Percentiles rank a stretch among this genome's conserved stretches.
Conservation (phyloP, 2,113 vertebrate genomes). For the Amia ocellicauda region DNA sequence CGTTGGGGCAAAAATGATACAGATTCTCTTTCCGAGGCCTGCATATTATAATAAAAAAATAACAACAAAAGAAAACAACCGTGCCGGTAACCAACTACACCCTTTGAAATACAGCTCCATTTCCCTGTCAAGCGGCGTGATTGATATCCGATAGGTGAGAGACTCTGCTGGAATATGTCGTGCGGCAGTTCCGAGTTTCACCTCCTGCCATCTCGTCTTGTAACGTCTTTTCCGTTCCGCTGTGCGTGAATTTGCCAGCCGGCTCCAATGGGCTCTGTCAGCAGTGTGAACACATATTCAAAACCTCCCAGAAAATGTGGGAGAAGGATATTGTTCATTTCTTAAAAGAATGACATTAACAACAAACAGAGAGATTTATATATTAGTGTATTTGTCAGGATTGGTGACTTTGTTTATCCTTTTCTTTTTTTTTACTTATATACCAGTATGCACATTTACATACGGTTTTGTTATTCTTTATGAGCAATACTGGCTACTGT, state of each 20-base stretch:
- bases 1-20: too few relatives aligned
- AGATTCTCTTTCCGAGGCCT: too few relatives aligned
- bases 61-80: not conserved
- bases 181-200: not conserved
- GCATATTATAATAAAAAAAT: too few relatives aligned
- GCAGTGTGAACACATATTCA: not conserved
- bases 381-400: too few relatives aligned
- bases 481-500: too few relatives aligned
- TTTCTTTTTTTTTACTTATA: too few relatives aligned
- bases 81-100: not conserved
- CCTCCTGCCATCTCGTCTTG: not conserved
- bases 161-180: not conserved
- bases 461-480: too few relatives aligned
- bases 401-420: too few relatives aligned
- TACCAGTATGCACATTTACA: too few relatives aligned
- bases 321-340: slow-evolving; percentile 1
- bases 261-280: not conserved
- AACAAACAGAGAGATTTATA: not conserved
- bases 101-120: not conserved
- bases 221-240: slow-evolving; percentile 2
- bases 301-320: not conserved
- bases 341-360: not conserved
- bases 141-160: not conserved
- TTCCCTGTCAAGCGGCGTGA: not conserved
- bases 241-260: not conserved